Percentiles rank a stretch among this genome's conserved stretches.
phyloP scores from a whole-genome alignment of 2,888 invertebrate genomes.

The Drosophila diplacantha region DNA sequence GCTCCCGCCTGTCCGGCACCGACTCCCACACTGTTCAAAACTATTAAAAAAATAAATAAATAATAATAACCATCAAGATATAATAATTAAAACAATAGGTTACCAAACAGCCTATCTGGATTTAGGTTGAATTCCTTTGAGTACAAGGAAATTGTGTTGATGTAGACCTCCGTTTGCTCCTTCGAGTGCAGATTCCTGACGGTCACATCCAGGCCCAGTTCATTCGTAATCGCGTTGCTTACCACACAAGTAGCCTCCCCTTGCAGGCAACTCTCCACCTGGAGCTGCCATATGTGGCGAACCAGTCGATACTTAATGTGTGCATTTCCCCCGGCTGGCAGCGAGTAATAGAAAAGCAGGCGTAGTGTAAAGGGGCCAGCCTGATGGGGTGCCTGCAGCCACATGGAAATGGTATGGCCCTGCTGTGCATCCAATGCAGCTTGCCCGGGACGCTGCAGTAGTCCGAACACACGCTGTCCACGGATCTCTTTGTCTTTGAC shows the following conservation, averaged over 20 bases:
- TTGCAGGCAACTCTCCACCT: slow-evolving; percentile 81
- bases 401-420: slow-evolving; percentile 78
- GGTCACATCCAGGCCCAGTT: slow-evolving; percentile 83
- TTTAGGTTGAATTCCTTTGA: slow-evolving; percentile 74
- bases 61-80: neutral
- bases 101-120: slow-evolving; percentile 70
- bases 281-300: slow-evolving; percentile 82
- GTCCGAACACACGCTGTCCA: slow-evolving; percentile 75
- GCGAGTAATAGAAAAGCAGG: slow-evolving; percentile 86
- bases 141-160: slow-evolving; percentile 73
- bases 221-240: slow-evolving; percentile 79
- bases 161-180: slow-evolving; percentile 78
- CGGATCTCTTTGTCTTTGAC: slow-evolving; percentile 78
- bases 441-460: slow-evolving; percentile 61
- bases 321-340: slow-evolving; percentile 58
- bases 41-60: slow-evolving; percentile 45
- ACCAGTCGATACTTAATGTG: slow-evolving; percentile 80
- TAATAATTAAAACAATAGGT: slow-evolving; percentile 15
- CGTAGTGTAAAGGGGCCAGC: slow-evolving; percentile 83
- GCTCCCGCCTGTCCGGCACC: slow-evolving; percentile 68
- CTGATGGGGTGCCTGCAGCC: slow-evolving; percentile 84
- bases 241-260: slow-evolving; percentile 79
- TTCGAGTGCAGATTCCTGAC: slow-evolving; percentile 84
- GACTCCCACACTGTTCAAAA: slow-evolving; percentile 75
- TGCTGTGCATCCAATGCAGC: slow-evolving; percentile 74